These are phyloP conservation scores for Gila orcuttii DNA, from an alignment of 2,113 vertebrate species.

Conservation along the genomic window DNA sequence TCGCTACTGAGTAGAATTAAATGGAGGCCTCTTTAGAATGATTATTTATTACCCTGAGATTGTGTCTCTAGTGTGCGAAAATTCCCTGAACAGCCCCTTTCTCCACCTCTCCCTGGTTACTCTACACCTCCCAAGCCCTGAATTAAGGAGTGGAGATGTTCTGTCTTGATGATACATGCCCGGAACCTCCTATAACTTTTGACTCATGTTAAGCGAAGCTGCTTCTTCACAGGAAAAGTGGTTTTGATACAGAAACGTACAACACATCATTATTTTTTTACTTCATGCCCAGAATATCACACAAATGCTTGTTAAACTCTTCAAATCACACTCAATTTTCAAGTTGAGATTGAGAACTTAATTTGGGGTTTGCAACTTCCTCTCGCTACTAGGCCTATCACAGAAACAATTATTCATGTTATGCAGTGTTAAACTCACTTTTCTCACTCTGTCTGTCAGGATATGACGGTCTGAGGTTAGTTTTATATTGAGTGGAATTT, in stretches of 20 bases:
- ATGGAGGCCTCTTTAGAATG: conserved; percentile 7
- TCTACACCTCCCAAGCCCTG: background rate
- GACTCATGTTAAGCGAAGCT: conserved; percentile 23
- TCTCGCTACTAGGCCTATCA: background rate
- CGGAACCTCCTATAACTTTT: conserved; percentile 31
- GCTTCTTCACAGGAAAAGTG: background rate
- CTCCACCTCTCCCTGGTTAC: conserved; percentile 46
- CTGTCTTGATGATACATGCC: conserved; percentile 42
- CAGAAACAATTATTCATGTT: background rate
- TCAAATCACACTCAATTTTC: conserved; percentile 16
- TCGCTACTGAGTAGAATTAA: background rate
- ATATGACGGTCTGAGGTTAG: conserved; percentile 7
- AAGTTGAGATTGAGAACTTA: background rate
- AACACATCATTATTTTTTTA: background rate
- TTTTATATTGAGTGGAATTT: conserved; percentile 13
- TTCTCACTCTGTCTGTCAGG: background rate
- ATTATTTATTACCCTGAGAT: conserved; percentile 25
- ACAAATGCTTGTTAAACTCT: background rate
- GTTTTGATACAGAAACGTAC: background rate
- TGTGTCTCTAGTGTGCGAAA: conserved; percentile 33
- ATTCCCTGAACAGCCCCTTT: conserved; percentile 38
- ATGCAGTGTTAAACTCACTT: background rate
- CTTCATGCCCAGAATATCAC: conserved; percentile 1
- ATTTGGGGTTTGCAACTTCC: background rate
- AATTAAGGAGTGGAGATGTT: conserved; percentile 43